Conservation (phyloP, 2,888 invertebrate species). For the Cephus pygmeus region DNA sequence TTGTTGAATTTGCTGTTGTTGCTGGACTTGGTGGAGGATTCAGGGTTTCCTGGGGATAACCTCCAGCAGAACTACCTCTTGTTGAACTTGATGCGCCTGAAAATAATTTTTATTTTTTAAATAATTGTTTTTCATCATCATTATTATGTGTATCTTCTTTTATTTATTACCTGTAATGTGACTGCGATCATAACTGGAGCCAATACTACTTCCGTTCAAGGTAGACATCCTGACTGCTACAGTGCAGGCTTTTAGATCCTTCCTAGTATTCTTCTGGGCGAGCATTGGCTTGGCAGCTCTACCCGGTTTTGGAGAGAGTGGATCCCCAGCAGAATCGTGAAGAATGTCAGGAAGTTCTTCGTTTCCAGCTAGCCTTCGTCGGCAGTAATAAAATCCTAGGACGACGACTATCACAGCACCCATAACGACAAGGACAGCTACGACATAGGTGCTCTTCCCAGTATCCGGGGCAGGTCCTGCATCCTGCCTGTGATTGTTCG, state of each 20-base stretch:
- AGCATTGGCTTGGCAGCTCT: conserved; percentile 63
- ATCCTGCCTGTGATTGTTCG: conserved; percentile 64
- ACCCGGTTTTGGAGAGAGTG: conserved; percentile 70
- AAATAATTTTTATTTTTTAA: background rate
- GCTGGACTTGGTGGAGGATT: conserved; percentile 95
- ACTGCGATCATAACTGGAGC: conserved; percentile 77
- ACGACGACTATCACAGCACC: conserved; percentile 69
- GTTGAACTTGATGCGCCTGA: conserved; percentile 76
- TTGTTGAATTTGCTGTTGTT: conserved; percentile 74
- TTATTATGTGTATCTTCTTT: background rate
- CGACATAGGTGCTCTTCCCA: conserved; percentile 70
- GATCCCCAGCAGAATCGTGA: conserved; percentile 76
- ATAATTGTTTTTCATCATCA: background rate
- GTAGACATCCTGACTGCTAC: conserved; percentile 75
- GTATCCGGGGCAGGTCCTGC: conserved; percentile 45
- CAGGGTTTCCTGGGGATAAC: conserved; percentile 85
- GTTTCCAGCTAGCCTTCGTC: conserved; percentile 66
- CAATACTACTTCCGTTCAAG: conserved; percentile 72
- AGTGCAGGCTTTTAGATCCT: conserved; percentile 58
- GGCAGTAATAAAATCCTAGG: conserved; percentile 69
- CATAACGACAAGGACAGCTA: conserved; percentile 70
- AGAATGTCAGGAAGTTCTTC: conserved; percentile 69
- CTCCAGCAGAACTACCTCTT: conserved; percentile 71
- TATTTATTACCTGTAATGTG: conserved; percentile 73
- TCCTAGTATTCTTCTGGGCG: conserved; percentile 60